A percentile compares a stretch with the other conserved stretches of the same genome.
Conservation (phyloP, 1,140 invertebrate species). For the Camponotus pennsylvanicus region DNA sequence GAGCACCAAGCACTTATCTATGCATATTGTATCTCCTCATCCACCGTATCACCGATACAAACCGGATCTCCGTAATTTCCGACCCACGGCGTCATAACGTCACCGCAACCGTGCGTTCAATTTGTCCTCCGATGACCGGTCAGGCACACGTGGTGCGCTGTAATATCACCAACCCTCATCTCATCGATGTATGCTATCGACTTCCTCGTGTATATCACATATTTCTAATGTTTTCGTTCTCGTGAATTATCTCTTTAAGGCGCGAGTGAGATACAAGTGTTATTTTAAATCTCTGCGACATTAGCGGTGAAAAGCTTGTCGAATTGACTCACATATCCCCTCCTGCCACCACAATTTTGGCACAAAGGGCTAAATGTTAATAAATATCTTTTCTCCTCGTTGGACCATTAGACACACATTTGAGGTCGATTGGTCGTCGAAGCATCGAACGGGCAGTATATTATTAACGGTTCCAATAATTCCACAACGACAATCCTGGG, state of each 20-base stretch:
- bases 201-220: conserved; percentile 17
- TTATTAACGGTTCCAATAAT: conserved; percentile 67
- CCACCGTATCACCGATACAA: conserved; percentile 34
- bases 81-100: conserved; percentile 50
- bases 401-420: background rate
- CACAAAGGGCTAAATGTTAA: conserved; percentile 47
- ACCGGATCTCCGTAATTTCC: conserved; percentile 49
- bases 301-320: background rate
- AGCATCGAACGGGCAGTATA: conserved; percentile 47
- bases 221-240: conserved; percentile 41
- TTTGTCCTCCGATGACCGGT: conserved; percentile 37
- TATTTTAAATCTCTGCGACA: conserved; percentile 5
- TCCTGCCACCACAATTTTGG: background rate
- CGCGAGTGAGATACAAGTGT: background rate
- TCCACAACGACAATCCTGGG: conserved; percentile 26
- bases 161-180: conserved; percentile 13
- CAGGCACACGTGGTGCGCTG: background rate
- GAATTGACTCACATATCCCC: conserved; percentile 24
- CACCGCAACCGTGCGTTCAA: conserved; percentile 52
- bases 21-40: conserved; percentile 36
- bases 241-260: conserved; percentile 35
- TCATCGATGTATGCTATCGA: conserved; percentile 15
- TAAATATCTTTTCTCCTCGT: conserved; percentile 54
- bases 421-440: conserved; percentile 35
- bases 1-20: background rate